Evolutionary conservation across 2,888 invertebrate species (phyloP).

Genomic region (Anagyrus pseudococci): DNA sequence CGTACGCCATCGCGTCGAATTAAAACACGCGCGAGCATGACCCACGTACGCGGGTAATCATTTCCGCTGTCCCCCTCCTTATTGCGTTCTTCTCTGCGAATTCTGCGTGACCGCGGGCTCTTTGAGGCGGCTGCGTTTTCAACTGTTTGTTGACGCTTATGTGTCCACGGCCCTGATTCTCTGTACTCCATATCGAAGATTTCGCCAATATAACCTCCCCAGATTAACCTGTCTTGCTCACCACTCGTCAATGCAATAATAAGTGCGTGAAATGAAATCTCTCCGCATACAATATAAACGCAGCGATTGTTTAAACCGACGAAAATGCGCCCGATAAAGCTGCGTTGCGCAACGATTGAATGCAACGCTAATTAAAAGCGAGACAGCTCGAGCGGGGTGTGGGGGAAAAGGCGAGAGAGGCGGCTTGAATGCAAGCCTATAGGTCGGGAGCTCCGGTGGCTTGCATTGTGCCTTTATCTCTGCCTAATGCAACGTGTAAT

Average conservation of each 20-base stretch:
- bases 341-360: constrained; percentile 20
- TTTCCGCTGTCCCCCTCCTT: constrained; percentile 9
- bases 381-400: neutral
- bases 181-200: no score
- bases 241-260: constrained; percentile 9
- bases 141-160: no score
- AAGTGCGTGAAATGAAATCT: constrained; percentile 30
- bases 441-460: neutral
- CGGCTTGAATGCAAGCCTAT: constrained; percentile 6
- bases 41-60: constrained; percentile 19
- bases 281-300: neutral
- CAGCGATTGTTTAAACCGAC: constrained; percentile 6
- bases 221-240: no score
- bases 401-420: neutral
- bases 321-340: neutral
- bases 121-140: no score
- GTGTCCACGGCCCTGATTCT: no score
- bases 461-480: constrained; percentile 42
- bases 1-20: constrained; percentile 37
- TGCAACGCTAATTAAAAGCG: constrained; percentile 27
- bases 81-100: neutral
- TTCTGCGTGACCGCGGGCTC: no score
- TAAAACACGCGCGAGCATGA: constrained; percentile 44
- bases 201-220: no score
- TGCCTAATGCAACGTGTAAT: constrained; percentile 49